Evolutionary conservation across 2,113 vertebrate species (phyloP).

Genomic region (Bubo blakistoni): DNA sequence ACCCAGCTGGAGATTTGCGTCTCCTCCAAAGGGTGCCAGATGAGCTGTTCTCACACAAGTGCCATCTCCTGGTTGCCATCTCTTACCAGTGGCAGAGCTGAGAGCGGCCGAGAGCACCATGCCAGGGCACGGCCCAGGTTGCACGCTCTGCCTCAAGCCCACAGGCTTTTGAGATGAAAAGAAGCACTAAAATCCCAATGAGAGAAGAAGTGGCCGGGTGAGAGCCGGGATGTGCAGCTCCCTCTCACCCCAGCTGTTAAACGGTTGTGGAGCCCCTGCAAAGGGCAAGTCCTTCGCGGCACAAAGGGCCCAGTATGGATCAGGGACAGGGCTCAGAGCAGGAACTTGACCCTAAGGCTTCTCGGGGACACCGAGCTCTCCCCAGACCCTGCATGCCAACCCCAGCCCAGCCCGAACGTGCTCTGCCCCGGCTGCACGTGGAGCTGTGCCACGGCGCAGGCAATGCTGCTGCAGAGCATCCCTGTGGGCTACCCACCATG

Average conservation of each 20-base stretch:
- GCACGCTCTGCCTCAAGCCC: fast-evolving
- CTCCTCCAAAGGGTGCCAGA: not conserved
- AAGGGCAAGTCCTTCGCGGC: fast-evolving
- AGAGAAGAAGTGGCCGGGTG: fast-evolving
- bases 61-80: not conserved
- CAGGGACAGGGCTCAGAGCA: fast-evolving
- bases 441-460: not conserved
- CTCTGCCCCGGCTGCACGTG: fast-evolving
- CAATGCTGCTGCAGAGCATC: not conserved
- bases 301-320: not conserved
- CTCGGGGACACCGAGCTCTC: not conserved
- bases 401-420: not conserved
- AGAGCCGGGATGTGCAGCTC: fast-evolving
- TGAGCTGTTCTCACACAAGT: fast-evolving
- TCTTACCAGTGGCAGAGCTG: fast-evolving
- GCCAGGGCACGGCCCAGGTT: fast-evolving
- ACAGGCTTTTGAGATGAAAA: not conserved
- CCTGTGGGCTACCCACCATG: fast-evolving
- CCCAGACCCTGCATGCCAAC: fast-evolving
- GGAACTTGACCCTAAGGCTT: not conserved
- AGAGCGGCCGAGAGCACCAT: not conserved
- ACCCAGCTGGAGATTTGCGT: too few species aligned
- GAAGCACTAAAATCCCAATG: not conserved
- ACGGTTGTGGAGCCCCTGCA: not conserved
- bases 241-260: not conserved